Base-by-base conservation (phyloP, 2,797 vertebrate species). In the Coranthus polyacanthus region DNA sequence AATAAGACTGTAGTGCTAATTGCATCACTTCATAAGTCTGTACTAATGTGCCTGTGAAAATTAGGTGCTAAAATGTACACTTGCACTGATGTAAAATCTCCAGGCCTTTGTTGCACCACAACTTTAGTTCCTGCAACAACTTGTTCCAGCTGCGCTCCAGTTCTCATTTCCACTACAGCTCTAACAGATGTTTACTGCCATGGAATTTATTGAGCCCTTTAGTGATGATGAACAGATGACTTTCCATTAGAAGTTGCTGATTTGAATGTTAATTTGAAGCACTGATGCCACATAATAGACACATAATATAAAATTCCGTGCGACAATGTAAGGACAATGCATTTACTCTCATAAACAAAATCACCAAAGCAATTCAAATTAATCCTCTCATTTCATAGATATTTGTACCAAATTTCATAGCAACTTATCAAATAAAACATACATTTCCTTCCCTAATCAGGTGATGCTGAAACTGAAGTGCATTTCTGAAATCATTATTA, bases 101-200 rank as follows among this genome's bases (percentile, higher is more conserved):
- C 12, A 26, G 57, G 46, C 9, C 47, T 64, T 70, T 65, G 49
- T 41, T 41, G 21, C 38, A 44, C 29, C 44, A 11, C 6, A 39
- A 59, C 37, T 78, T 57, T 26, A 44, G 7, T 36, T 53, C 32
- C 36, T 52, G 18, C 52, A 75, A 65, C 60, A 57, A 39, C 17
- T 43, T 66, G 32, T 16, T 68, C 38, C 61, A 79, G 75, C 70
- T 79, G 73, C 42, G 53, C 20, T 53, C 43, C 4, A 16, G 12
- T 55, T 82, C 21, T n/a, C n/a, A n/a, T n/a, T n/a, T n/a, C n/a
- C n/a, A n/a, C n/a, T 20, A 42, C 26, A 52, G 58, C 53, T 62
- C 49, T 49, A 56, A 78, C 72, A 82, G 67, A 81, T 73, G 70
- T 80, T 84, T 45, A 46, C 41, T 75, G 61, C 67, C 38, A 56